Base-by-base conservation (phyloP, 2,113 vertebrate genomes). In the Hemibates koningsi region DNA sequence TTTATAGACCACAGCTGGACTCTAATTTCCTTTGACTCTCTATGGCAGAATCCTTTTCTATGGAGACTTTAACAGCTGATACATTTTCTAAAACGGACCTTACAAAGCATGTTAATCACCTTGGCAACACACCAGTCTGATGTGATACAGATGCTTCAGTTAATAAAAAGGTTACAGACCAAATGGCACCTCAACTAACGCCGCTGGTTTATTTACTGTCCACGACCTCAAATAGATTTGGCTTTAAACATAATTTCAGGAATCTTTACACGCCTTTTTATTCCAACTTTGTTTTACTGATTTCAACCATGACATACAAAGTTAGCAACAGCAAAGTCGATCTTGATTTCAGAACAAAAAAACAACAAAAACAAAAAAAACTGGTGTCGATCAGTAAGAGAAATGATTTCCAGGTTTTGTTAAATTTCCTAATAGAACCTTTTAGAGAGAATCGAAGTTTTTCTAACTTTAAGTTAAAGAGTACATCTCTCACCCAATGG, bases 401-500 rank as follows among this genome's bases (percentile, higher is more conserved):
- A 14, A 14, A 27, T 57, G 54, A 56, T 14, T 56, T 56, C 54
- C 54, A 56, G 12, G 6, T 27, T 56, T 27, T 56, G 54, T 56
- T 27, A 56, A 56, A 56, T 27, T 56, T 7, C 21, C 54, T 56
- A 56, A 56, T 56, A 3, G 54, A 56, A 56, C 54, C 21, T 56
- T 56, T 56, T 27, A 27, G 0, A 27, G 54, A 3, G 4, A 57
- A 57, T 57, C 1, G 0, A 57, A 27, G 54, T 57, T 57, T 57
- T 57, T 57, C 21, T 7, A 57, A 1, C 54, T 57, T 57, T 57
- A 57, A 57, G 54, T 57, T 27, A 27, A 27, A 14, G 54, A 27
- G 54, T 57, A 14, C 54, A 0, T 57, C 54, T 0, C 54, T 57
- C 54, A 3, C 21, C 54, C 54, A 57, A 7, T 57, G 12, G 4